phyloP scores from a whole-genome alignment of 2,113 vertebrate genomes.

The Heptranchias perlo region DNA sequence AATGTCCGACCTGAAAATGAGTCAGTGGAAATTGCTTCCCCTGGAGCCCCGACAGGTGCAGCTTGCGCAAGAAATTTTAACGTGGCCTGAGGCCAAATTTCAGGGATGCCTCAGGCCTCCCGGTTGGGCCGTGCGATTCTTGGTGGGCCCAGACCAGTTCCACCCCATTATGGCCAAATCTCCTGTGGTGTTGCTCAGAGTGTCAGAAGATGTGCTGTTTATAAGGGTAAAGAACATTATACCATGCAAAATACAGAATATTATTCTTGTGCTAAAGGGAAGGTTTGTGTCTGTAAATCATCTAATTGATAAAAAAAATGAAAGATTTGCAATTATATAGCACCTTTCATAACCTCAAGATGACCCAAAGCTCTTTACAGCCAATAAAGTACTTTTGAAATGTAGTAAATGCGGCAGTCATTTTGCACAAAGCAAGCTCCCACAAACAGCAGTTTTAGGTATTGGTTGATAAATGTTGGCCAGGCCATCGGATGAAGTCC shows the following conservation, averaged over 20 bases:
- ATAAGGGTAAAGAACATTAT: not conserved
- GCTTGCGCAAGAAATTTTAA: too few relatives aligned
- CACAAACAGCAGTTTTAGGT: not conserved
- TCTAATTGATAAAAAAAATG: not conserved
- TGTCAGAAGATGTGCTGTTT: not conserved
- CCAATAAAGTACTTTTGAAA: not conserved
- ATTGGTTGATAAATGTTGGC: not conserved
- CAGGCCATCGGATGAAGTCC: not conserved
- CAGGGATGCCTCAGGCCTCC: too few relatives aligned
- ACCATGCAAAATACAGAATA: not conserved
- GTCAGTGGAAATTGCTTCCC: too few relatives aligned
- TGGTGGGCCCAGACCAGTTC: too few relatives aligned
- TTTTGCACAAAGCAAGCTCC: not conserved
- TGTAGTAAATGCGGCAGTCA: not conserved
- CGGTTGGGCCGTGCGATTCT: too few relatives aligned
- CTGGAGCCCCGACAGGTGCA: too few relatives aligned
- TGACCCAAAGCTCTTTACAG: not conserved
- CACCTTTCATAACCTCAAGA: not conserved
- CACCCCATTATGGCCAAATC: too few relatives aligned
- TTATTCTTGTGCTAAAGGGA: not conserved
- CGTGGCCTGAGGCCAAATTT: too few relatives aligned
- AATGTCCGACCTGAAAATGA: too few relatives aligned
- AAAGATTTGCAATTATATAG: not conserved
- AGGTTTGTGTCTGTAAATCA: not conserved
- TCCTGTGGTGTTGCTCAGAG: not conserved